These are phyloP conservation scores for Netelia inedita DNA, from an alignment of 2,888 invertebrate genomes.

Conservation along the genomic window DNA sequence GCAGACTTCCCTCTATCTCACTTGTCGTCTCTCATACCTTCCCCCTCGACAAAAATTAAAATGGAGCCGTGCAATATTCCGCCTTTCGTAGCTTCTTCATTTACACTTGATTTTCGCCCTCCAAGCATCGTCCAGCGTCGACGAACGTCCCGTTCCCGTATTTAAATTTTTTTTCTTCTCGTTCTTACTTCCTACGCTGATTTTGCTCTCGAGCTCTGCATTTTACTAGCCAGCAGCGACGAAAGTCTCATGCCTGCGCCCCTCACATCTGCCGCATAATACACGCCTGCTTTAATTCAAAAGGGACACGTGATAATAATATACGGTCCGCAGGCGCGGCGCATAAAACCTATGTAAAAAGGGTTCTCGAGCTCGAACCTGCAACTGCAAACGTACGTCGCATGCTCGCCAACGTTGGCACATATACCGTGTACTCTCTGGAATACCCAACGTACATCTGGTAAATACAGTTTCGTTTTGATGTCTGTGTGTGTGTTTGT, in stretches of 20 bases:
- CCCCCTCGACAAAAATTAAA: too few species aligned
- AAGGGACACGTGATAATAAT: conserved; percentile 67
- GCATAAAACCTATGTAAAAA: conserved; percentile 56
- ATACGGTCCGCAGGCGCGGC: conserved; percentile 43
- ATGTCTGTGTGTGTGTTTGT: conserved; percentile 18
- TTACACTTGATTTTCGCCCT: conserved; percentile 22
- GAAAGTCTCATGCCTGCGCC: conserved; percentile 9
- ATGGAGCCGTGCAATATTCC: not conserved
- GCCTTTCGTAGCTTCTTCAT: conserved; percentile 23
- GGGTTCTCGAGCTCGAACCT: conserved; percentile 37
- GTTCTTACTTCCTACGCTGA: conserved; percentile 30
- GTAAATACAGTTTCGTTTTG: conserved; percentile 38
- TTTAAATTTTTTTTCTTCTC: conserved; percentile 1
- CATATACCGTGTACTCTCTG: conserved; percentile 27
- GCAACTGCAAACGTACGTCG: conserved; percentile 44
- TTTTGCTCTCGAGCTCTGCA: conserved; percentile 12
- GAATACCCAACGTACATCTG: conserved; percentile 15
- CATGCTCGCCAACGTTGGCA: conserved; percentile 21
- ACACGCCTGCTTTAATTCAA: conserved; percentile 65
- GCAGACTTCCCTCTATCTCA: too few species aligned
- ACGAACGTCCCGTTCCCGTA: not conserved
- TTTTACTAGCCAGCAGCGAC: conserved; percentile 19
- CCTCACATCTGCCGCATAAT: conserved; percentile 50
- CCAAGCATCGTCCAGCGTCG: conserved; percentile 4
- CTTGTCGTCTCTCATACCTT: too few species aligned